Evolutionary conservation across 2,797 vertebrate species (phyloP).

Genomic region (Streptopelia turtur): DNA sequence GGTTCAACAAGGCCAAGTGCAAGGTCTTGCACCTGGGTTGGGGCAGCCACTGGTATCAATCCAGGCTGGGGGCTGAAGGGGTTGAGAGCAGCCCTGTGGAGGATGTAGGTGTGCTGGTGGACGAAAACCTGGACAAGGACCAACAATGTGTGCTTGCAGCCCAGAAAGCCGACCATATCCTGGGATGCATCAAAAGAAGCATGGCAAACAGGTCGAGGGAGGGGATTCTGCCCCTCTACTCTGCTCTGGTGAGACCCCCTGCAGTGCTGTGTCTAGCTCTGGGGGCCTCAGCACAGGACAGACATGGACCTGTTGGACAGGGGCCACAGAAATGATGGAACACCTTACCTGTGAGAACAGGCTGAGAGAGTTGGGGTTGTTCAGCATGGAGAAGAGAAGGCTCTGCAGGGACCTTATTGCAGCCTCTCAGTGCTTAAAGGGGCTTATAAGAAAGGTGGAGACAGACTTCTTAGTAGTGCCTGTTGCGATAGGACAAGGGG

Average conservation of each 20-base stretch:
- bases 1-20: background rate
- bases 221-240: too few species aligned
- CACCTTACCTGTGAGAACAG: rapidly evolving
- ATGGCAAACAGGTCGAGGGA: too few species aligned
- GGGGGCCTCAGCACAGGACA: background rate
- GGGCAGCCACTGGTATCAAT: background rate
- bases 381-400: background rate
- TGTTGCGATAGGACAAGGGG: background rate
- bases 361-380: background rate
- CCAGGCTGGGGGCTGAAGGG: background rate
- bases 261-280: background rate
- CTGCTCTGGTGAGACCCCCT: background rate
- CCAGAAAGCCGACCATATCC: too few species aligned
- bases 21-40: background rate
- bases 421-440: too few species aligned
- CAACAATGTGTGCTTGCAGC: too few species aligned
- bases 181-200: too few species aligned
- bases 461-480: background rate
- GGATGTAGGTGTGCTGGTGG: background rate
- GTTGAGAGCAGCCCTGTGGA: background rate
- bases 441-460: background rate
- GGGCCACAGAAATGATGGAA: background rate
- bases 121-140: background rate
- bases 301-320: background rate
- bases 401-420: background rate